These are phyloP conservation scores for Tetragonisca angustula DNA, from an alignment of 2,888 invertebrate species.

Conservation along the genomic window DNA sequence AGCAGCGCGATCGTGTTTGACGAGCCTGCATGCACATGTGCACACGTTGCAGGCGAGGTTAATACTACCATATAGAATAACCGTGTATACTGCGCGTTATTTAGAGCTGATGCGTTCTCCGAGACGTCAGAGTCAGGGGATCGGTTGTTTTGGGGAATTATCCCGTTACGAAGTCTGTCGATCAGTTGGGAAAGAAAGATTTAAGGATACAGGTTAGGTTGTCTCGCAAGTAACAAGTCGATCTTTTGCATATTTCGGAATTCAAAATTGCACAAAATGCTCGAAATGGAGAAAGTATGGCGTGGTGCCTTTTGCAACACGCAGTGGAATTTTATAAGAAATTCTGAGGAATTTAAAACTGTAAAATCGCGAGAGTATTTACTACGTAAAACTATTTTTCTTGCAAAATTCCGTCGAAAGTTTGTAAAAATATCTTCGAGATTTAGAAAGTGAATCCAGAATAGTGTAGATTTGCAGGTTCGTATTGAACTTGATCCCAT, in stretches of 20 bases:
- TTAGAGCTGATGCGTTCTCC: constrained; percentile 21
- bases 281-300: no score
- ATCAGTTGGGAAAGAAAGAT: background rate
- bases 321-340: no score
- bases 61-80: constrained; percentile 41
- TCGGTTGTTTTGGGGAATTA: background rate
- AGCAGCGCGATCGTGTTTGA: constrained; percentile 5
- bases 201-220: no score
- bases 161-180: background rate
- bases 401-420: no score
- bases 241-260: no score
- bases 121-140: constrained; percentile 9
- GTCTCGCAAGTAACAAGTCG: no score
- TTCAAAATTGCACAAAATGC: no score
- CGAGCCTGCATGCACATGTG: constrained; percentile 4
- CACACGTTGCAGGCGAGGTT: constrained; percentile 28
- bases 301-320: no score
- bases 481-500: constrained; percentile 3
- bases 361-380: no score
- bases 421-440: background rate
- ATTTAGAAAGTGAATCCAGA: background rate
- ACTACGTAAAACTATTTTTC: no score
- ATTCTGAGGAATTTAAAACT: no score
- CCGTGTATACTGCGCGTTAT: constrained; percentile 35
- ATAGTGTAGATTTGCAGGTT: background rate